phyloP scores from a whole-genome alignment of 2,888 invertebrate genomes.

The Ophioninae sp. region DNA sequence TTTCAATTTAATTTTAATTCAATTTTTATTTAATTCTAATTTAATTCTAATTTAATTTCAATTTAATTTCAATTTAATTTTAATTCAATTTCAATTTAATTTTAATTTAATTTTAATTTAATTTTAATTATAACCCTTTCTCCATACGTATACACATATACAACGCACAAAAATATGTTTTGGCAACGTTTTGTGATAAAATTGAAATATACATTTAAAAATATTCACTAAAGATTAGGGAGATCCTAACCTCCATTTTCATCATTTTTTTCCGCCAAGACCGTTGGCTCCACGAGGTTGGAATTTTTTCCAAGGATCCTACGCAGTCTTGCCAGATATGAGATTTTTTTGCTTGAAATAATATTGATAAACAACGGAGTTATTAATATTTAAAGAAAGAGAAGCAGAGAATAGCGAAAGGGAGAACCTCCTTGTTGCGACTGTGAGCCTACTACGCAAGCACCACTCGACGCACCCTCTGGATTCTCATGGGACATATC shows the following conservation, averaged over 20 bases:
- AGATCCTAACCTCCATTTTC: not conserved
- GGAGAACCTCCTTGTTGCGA: slow-evolving; percentile 60
- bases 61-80: too few species aligned
- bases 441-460: slow-evolving; percentile 71
- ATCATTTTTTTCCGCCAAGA: not conserved
- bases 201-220: too few species aligned
- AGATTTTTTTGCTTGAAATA: not conserved
- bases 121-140: too few species aligned
- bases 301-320: not conserved
- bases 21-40: too few species aligned
- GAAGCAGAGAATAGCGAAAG: not conserved
- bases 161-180: too few species aligned
- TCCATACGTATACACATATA: too few species aligned
- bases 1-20: too few species aligned
- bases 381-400: not conserved
- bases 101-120: too few species aligned
- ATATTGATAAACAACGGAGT: not conserved
- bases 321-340: not conserved
- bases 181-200: too few species aligned
- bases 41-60: too few species aligned
- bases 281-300: not conserved
- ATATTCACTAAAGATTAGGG: too few species aligned
- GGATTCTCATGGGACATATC: slow-evolving; percentile 74
- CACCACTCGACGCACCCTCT: slow-evolving; percentile 77
- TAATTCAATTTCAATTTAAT: too few species aligned